A percentile compares a stretch with the other conserved stretches of the same genome.
Evolutionary conservation across 35 echinoderm and acorn worm species (phyloP).

Genomic region (Anneissia japonica): DNA sequence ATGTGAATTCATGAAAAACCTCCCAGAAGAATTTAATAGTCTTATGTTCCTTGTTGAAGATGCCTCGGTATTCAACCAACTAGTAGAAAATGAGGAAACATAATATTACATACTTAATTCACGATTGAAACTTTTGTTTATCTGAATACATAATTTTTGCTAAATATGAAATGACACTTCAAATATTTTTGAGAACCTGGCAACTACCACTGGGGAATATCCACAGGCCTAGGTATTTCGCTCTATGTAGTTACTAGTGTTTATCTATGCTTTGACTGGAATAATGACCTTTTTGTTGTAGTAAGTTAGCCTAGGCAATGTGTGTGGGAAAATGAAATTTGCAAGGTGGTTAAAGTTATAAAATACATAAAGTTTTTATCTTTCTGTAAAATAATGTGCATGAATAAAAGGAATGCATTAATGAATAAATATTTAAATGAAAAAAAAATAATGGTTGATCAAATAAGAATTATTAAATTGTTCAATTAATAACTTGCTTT

Average conservation of each 20-base stretch:
- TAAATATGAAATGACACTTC: neutral
- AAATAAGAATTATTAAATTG: neutral
- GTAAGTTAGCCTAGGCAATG: too few relatives aligned
- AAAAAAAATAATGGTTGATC: neutral
- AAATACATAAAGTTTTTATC: too few relatives aligned
- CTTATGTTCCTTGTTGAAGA: slow-evolving; percentile 50
- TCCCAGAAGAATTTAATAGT: slow-evolving; percentile 85
- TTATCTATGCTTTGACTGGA: too few relatives aligned
- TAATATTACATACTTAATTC: neutral
- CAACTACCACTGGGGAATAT: too few relatives aligned
- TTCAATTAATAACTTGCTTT: neutral
- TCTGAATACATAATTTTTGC: too few relatives aligned
- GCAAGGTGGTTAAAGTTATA: too few relatives aligned
- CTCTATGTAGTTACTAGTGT: too few relatives aligned
- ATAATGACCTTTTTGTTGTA: too few relatives aligned
- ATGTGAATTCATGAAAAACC: slow-evolving; percentile 64
- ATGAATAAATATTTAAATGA: neutral
- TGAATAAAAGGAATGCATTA: neutral
- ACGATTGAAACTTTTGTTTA: too few relatives aligned
- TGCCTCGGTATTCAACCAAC: slow-evolving; percentile 72
- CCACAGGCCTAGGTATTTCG: too few relatives aligned
- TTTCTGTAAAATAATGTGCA: too few relatives aligned
- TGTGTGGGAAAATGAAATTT: too few relatives aligned
- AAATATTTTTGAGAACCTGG: neutral
- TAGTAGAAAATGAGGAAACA: slow-evolving; percentile 24